Evolutionary conservation across 2,888 invertebrate genomes (phyloP).

Genomic region (Yponomeuta cagnagella): DNA sequence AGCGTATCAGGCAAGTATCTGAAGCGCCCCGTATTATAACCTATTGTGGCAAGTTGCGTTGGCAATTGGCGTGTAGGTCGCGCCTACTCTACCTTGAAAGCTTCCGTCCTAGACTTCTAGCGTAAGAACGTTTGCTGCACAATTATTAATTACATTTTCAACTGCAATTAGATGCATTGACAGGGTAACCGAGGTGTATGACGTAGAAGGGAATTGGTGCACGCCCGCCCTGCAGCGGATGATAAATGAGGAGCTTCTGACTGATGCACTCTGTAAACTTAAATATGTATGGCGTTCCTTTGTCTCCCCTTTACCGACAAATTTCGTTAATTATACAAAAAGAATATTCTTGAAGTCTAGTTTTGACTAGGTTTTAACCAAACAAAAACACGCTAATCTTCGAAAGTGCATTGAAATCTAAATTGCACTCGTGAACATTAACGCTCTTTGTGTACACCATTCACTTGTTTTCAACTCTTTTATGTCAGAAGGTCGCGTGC

Average conservation of each 20-base stretch:
- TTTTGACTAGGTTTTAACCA: background rate
- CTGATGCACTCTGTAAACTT: no score
- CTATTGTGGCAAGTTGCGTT: background rate
- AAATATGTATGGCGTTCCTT: no score
- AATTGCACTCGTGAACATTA: background rate
- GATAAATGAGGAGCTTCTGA: no score
- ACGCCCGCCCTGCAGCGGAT: no score
- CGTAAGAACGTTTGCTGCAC: background rate
- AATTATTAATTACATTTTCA: slow-evolving; percentile 21
- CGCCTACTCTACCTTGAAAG: slow-evolving; percentile 32
- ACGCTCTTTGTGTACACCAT: background rate
- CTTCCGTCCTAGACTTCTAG: background rate
- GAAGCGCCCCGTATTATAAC: background rate
- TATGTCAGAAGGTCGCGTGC: background rate
- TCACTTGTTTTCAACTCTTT: background rate
- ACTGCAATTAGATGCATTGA: slow-evolving; percentile 16
- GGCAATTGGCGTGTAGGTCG: slow-evolving; percentile 25
- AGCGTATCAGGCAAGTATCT: no score
- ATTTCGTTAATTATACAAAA: no score
- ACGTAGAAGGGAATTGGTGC: no score
- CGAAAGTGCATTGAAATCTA: background rate
- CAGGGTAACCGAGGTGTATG: no score
- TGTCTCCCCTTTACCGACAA: no score
- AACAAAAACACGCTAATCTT: background rate
- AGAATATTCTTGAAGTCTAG: no score